A percentile compares a stretch with the other conserved stretches of the same genome.
These are phyloP conservation scores for Meloidogyne exigua DNA, from an alignment of 1,140 invertebrate genomes.

Conservation along the genomic window DNA sequence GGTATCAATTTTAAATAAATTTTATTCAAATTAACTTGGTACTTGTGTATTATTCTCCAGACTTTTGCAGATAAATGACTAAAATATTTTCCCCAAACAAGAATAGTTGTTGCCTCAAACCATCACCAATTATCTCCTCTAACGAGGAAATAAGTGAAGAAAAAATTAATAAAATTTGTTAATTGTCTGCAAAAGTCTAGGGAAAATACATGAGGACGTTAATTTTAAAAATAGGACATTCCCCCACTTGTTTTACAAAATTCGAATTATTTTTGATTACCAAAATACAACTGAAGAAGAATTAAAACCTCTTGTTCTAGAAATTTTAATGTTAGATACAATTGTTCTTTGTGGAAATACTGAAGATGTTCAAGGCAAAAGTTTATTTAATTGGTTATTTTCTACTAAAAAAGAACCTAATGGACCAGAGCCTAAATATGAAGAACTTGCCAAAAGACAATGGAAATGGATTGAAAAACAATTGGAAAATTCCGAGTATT, in stretches of 20 bases:
- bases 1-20: constrained; percentile 51
- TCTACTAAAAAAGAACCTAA: constrained; percentile 40
- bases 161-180: no score
- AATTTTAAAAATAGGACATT: constrained; percentile 44
- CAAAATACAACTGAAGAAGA: constrained; percentile 9
- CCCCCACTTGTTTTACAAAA: constrained; percentile 47
- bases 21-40: no score
- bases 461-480: constrained; percentile 66
- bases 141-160: no score
- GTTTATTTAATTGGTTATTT: constrained; percentile 43
- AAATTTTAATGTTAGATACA: constrained; percentile 49
- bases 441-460: constrained; percentile 62
- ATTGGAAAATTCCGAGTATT: constrained; percentile 55
- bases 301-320: constrained; percentile 25
- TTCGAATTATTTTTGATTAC: constrained; percentile 30
- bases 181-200: no score
- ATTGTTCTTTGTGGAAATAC: constrained; percentile 53
- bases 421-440: constrained; percentile 29
- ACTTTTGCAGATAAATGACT: no score
- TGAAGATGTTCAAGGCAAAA: constrained; percentile 46
- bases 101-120: no score
- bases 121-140: no score
- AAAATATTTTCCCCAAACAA: no score
- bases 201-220: no score
- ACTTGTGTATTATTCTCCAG: no score